phyloP scores from a whole-genome alignment of 2,888 invertebrate species.

The Tortrix viridana region DNA sequence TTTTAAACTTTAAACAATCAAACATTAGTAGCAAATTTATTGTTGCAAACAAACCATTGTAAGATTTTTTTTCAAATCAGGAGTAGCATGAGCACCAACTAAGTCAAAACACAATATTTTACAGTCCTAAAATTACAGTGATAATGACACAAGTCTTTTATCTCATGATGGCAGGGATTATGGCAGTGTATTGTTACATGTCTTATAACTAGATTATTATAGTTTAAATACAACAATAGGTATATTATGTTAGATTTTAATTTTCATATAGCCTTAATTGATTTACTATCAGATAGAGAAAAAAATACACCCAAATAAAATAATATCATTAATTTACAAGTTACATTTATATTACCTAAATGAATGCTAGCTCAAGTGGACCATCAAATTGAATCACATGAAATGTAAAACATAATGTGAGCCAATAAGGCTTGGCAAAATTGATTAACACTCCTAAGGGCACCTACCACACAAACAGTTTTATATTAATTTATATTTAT shows the following conservation, averaged over 20 bases:
- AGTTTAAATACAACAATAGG: background rate
- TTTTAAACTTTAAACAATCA: too few relatives aligned
- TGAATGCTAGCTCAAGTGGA: constrained; percentile 7
- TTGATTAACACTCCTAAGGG: constrained; percentile 16
- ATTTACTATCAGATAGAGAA: constrained; percentile 10
- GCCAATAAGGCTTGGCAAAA: background rate
- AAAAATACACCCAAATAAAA: constrained; percentile 25
- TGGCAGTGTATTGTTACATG: background rate
- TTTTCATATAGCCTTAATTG: background rate
- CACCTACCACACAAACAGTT: constrained; percentile 15
- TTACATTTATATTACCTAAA: background rate
- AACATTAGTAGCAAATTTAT: too few relatives aligned
- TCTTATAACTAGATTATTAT: background rate
- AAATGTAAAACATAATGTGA: background rate
- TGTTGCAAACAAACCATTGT: too few relatives aligned
- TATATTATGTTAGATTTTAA: too few relatives aligned
- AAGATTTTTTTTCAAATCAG: too few relatives aligned
- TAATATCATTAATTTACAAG: background rate
- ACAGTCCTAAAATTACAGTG: background rate
- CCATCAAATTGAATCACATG: constrained; percentile 7
- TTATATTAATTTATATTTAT: constrained; percentile 21
- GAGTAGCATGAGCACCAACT: too few relatives aligned
- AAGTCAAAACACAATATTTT: too few relatives aligned
- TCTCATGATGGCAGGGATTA: background rate
- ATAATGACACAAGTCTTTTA: background rate